Evolutionary conservation across 2,113 vertebrate species (phyloP).

Genomic region (Heptranchias perlo): DNA sequence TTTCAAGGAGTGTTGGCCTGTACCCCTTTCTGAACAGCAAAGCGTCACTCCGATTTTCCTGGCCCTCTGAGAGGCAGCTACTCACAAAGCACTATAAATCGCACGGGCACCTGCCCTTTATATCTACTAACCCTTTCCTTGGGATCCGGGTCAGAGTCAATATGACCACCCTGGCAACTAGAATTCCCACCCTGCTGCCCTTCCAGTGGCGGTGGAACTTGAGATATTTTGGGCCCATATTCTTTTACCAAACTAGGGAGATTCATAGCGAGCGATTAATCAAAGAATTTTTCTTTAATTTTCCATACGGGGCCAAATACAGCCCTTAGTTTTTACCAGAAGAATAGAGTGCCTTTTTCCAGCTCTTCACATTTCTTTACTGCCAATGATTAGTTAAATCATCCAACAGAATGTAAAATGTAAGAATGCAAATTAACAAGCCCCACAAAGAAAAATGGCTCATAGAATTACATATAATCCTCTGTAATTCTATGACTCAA

Average conservation of each 20-base stretch:
- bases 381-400: not conserved
- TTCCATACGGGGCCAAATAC: not conserved
- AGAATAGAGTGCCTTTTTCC: not conserved
- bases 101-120: not conserved
- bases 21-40: not conserved
- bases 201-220: not conserved
- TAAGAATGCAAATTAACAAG: not conserved
- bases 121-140: not conserved
- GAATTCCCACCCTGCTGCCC: not conserved
- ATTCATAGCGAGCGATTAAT: not conserved
- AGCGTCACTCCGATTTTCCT: not conserved
- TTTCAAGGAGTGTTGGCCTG: not conserved
- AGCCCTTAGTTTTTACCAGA: not conserved
- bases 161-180: not conserved
- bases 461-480: not conserved
- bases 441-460: not conserved
- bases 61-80: not conserved
- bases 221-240: not conserved
- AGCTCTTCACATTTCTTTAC: not conserved
- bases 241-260: not conserved
- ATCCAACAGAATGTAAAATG: not conserved
- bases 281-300: not conserved
- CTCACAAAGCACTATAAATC: not conserved
- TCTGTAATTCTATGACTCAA: not conserved
- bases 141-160: not conserved